Percentiles rank a stretch among this genome's conserved stretches.
Evolutionary conservation across 2,888 invertebrate species (phyloP).

Genomic region (Synergus gifuensis): DNA sequence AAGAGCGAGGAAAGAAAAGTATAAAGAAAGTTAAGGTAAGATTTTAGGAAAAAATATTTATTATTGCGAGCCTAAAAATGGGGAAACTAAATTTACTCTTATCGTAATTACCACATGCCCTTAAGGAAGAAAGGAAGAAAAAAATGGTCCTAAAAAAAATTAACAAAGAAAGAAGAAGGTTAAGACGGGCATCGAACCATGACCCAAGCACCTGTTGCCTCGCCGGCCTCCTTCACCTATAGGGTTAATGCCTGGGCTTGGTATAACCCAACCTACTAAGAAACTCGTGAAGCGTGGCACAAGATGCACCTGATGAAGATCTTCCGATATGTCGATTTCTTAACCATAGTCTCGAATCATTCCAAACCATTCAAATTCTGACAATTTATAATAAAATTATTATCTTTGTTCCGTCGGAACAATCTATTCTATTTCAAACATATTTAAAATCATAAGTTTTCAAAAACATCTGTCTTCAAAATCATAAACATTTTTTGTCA

Average conservation of each 20-base stretch:
- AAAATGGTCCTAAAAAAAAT: background rate
- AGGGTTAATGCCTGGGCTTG: constrained; percentile 60
- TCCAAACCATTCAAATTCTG: background rate
- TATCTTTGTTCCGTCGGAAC: too few species aligned
- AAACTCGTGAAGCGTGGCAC: constrained; percentile 16
- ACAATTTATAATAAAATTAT: background rate
- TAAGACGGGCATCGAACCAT: constrained; percentile 71
- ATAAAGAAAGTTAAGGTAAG: background rate
- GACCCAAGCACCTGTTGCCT: constrained; percentile 73
- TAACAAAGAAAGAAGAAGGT: background rate
- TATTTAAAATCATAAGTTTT: too few species aligned
- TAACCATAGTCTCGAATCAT: background rate
- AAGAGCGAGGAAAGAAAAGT: background rate
- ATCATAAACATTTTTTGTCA: too few species aligned
- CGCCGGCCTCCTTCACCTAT: constrained; percentile 65
- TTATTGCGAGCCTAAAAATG: too few species aligned
- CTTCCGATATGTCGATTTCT: constrained; percentile 4
- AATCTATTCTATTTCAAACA: too few species aligned
- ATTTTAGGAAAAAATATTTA: background rate
- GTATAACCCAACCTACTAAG: constrained; percentile 50
- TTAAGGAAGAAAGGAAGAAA: background rate
- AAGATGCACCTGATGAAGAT: constrained; percentile 16
- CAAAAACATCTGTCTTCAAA: too few species aligned
- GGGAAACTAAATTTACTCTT: too few species aligned
- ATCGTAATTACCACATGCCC: too few species aligned